Base-by-base conservation (phyloP, 2,797 vertebrate genomes). In the Neosilurus hyrtlii region DNA sequence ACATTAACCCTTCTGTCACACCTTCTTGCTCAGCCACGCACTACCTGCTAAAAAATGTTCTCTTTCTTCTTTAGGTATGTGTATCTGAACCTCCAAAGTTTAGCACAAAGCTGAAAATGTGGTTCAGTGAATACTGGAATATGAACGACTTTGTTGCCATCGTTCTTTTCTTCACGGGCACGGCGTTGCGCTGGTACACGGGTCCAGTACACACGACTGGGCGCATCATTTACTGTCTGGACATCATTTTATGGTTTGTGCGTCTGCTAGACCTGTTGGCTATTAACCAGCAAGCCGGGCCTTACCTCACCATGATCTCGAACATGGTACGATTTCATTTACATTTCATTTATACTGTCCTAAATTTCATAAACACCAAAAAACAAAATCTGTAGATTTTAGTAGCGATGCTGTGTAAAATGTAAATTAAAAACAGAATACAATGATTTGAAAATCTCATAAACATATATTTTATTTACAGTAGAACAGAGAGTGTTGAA, bases 121-220 rank as follows among this genome's bases (percentile, higher is more conserved):
- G 97, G 97, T 95, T 98, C 89, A 94, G 94, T n/a, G 97, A 99
- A 88, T 99, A 98, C 90, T 99, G 98, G 98, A 99, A 99, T 91
- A 82, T 96, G 71, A 96, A 95, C 14, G 98, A 99, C 88, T 95
- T 95, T 61, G 78, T 96, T 52, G 97, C 95, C 61, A 97, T 97
- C 87, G 63, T 96, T 75, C 90, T 99, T 52, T 99, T 99, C 89
- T 89, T 95, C 85, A 90, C 92, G 75, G 97, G 97, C 18, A 93
- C 98, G 85, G 90, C 77, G 7, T 89, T 99, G 86, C 96, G 97
- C 24, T 98, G 94, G 93, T 89, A 89, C 0, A 54, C 78, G 0
- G 89, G 93, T 0, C 91, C 95, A 0, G 90, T 94, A 77, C 92
- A 85, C 78, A 96, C 91, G 0, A 93, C 91, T 0, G 97, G 96